phyloP scores from a whole-genome alignment of 2,113 vertebrate species.

The Charadrius vociferus region DNA sequence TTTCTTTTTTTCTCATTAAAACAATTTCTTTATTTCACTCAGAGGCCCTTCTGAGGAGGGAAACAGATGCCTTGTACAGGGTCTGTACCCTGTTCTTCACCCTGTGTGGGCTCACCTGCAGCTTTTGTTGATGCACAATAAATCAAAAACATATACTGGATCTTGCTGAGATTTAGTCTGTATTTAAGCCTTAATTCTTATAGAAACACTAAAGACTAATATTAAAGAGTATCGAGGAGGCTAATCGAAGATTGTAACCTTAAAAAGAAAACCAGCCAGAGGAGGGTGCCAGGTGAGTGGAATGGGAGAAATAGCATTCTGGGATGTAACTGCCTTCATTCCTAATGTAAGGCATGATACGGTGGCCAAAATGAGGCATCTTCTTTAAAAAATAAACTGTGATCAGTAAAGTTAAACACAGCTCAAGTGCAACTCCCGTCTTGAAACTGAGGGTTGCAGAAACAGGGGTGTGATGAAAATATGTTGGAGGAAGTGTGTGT shows the following conservation, averaged over 20 bases:
- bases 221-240: not conserved
- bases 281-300: not conserved
- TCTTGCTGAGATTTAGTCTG: not conserved
- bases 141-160: not conserved
- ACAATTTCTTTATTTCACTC: not conserved
- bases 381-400: not conserved
- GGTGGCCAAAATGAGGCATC: not conserved
- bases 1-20: not conserved
- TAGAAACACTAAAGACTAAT: not conserved
- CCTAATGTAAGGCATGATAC: rapidly evolving
- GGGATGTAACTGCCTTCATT: too few species aligned
- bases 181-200: not conserved
- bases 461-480: not conserved
- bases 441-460: rapidly evolving
- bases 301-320: not conserved
- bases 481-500: not conserved
- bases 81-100: not conserved
- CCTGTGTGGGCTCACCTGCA: not conserved
- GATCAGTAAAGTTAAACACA: not conserved
- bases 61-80: not conserved
- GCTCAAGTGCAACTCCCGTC: not conserved
- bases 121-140: not conserved
- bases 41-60: not conserved
- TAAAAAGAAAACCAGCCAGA: not conserved
- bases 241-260: not conserved